These are phyloP conservation scores for Himalopsyche tibetana DNA, from an alignment of 2,888 invertebrate genomes.

Conservation along the genomic window DNA sequence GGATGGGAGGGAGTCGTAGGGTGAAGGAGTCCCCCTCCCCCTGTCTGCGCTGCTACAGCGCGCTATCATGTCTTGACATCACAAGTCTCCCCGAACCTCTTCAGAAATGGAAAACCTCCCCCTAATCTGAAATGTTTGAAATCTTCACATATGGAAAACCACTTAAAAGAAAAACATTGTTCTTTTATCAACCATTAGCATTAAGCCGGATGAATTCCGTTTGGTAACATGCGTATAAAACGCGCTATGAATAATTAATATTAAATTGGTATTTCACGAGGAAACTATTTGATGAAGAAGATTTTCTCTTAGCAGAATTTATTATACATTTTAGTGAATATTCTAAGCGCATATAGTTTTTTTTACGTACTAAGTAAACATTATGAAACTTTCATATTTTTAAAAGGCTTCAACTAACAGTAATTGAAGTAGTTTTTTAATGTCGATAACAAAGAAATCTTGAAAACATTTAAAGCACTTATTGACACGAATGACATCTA, in stretches of 20 bases:
- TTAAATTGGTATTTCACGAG: neutral
- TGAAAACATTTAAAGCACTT: too few relatives aligned
- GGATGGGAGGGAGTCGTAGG: neutral
- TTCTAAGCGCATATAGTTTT: too few relatives aligned
- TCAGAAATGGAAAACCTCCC: neutral
- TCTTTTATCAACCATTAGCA: conserved; percentile 7
- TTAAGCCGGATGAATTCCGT: neutral
- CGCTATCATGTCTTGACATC: conserved; percentile 43
- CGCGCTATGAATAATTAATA: neutral
- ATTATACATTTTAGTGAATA: too few relatives aligned
- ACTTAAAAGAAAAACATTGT: conserved; percentile 40
- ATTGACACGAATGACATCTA: too few relatives aligned
- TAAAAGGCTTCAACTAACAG: too few relatives aligned
- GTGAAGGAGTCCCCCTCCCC: neutral
- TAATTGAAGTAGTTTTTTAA: too few relatives aligned
- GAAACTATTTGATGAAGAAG: neutral
- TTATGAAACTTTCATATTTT: too few relatives aligned
- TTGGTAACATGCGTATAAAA: neutral
- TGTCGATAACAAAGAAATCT: too few relatives aligned
- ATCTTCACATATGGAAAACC: conserved; percentile 38
- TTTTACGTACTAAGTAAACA: too few relatives aligned
- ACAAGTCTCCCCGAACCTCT: conserved; percentile 14
- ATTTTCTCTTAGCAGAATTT: neutral
- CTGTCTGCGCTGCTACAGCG: conserved; percentile 23
- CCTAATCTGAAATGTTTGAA: conserved; percentile 34